phyloP scores from a whole-genome alignment of 1,140 invertebrate genomes.

The Caenorhabditis tropicalis region DNA sequence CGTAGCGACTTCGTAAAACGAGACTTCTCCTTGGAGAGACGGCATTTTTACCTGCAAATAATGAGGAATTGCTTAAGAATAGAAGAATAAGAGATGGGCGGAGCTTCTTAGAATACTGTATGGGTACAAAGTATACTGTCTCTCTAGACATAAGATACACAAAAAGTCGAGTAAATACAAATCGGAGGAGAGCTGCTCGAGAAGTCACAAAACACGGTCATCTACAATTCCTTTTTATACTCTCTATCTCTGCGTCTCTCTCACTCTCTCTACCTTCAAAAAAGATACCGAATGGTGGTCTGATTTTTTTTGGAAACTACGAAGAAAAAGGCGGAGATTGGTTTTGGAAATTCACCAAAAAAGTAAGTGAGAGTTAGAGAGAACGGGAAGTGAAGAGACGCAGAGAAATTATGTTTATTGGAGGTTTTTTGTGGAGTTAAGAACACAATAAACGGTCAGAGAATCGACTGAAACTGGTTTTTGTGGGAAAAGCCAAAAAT shows the following conservation, averaged over 20 bases:
- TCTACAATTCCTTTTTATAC: not conserved
- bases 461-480: too few relatives aligned
- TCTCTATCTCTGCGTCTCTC: not conserved
- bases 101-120: too few relatives aligned
- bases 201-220: conserved; percentile 37
- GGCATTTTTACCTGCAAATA: conserved; percentile 14
- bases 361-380: not conserved
- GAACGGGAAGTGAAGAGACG: not conserved
- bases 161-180: conserved; percentile 6
- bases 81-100: too few relatives aligned
- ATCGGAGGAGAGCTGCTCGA: not conserved
- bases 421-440: conserved; percentile 1
- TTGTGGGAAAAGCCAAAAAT: not conserved
- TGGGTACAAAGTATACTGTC: not conserved
- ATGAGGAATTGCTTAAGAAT: not conserved
- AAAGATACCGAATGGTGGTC: conserved; percentile 11
- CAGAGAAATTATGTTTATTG: not conserved
- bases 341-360: not conserved
- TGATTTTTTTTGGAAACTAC: not conserved
- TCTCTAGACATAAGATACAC: not conserved
- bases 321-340: not conserved
- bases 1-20: not conserved
- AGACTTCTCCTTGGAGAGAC: not conserved
- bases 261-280: not conserved
- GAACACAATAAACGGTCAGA: conserved; percentile 27